Evolutionary conservation across 2,113 vertebrate genomes (phyloP).

Genomic region (Nothocercus julius): DNA sequence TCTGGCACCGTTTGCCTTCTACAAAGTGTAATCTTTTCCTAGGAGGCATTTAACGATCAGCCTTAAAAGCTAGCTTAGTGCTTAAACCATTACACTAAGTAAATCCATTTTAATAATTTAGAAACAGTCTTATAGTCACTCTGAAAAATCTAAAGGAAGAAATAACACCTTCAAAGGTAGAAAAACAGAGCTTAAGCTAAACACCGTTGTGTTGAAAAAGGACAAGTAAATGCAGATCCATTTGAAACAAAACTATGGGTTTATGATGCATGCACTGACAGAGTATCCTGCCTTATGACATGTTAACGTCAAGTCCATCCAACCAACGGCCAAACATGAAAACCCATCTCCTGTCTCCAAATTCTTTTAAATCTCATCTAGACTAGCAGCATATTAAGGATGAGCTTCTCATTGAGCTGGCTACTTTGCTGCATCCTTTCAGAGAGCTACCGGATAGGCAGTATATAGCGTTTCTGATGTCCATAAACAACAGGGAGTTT

Average conservation of each 20-base stretch:
- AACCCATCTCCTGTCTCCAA: neutral
- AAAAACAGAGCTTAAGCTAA: neutral
- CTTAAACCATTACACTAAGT: neutral
- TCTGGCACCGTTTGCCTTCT: neutral
- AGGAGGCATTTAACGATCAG: neutral
- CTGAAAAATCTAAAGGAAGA: neutral
- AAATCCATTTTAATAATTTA: neutral
- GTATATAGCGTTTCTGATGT: neutral
- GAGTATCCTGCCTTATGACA: neutral
- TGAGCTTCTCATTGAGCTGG: neutral
- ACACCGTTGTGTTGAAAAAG: neutral
- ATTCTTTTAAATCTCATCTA: neutral
- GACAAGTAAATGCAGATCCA: neutral
- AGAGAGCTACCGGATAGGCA: neutral
- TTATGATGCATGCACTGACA: neutral
- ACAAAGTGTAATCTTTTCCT: neutral
- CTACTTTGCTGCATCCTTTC: neutral
- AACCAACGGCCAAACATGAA: neutral
- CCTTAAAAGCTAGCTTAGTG: neutral
- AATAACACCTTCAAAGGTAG: neutral
- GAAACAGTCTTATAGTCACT: neutral
- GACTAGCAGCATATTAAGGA: neutral
- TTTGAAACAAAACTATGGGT: neutral
- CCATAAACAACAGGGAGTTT: neutral
- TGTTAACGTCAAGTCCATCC: neutral